Base-by-base conservation (phyloP, 1,140 invertebrate genomes). In the Dufourea novaeangliae region DNA sequence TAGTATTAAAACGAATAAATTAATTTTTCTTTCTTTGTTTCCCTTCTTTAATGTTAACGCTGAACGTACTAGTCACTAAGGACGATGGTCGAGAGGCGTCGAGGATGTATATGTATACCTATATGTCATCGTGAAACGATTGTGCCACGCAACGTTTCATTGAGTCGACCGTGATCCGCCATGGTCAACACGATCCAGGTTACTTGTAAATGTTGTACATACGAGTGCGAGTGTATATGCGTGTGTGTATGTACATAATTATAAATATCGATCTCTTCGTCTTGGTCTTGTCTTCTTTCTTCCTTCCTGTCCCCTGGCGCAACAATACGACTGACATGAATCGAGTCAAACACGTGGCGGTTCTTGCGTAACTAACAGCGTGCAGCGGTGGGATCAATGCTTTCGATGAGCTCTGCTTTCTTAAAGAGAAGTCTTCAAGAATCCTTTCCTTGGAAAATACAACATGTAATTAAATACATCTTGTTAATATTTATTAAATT, bases 1-100 rank as follows among this genome's bases (percentile, higher is more conserved):
- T 88, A 88, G 87, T 88, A 88, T 88, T 88, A 88, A 84, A 84
- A 77, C 68, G 37, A 50, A 68, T 83, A 61, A 66, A 76, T 79
- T 77, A 82, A 64, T 68, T 44, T 27, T 57, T 69, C 52, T n/a
- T n/a, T n/a, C n/a, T n/a, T n/a, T n/a, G n/a, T n/a, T n/a, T n/a
- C n/a, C n/a, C n/a, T n/a, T n/a, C n/a, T n/a, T n/a, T 75, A 67
- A 71, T 67, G 71, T 64, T 79, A 84, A 44, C 71, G 54, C 68
- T 63, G 29, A 63, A 25, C 44, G 68, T 69, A 69, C 73, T 76
- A 76, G 73, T 76, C 73, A 76, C 66, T 59, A 59, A 59, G 32
- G 73, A 27, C 29, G 22, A 76, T 54, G 27, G 39, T 41, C 20
- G 20, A 1, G 66, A 59, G 37, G 41, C 39, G n/a, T 14, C 73